A percentile compares a stretch with the other conserved stretches of the same genome.
These are phyloP conservation scores for Ceratotherium simum DNA, from an alignment of 2,113 vertebrate genomes.

Conservation along the genomic window DNA sequence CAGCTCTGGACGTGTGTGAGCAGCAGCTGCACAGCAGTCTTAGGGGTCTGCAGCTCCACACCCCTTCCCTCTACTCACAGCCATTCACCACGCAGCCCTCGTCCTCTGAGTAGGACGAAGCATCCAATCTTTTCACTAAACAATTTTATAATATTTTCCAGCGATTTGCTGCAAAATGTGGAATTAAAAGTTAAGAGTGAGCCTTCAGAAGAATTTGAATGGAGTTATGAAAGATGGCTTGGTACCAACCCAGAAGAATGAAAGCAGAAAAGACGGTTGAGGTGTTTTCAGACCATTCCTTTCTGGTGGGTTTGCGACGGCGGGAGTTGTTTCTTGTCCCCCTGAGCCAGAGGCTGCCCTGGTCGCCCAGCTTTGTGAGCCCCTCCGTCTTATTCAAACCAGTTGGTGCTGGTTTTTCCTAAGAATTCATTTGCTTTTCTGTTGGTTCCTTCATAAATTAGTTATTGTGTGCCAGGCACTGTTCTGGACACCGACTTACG, in stretches of 20 bases:
- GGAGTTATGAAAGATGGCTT: background rate
- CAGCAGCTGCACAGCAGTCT: fast-evolving
- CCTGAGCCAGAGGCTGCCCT: background rate
- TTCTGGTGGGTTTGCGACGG: background rate
- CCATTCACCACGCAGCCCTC: background rate
- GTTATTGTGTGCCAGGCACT: background rate
- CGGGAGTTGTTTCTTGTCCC: background rate
- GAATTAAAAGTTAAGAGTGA: slow-evolving; percentile 44
- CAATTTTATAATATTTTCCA: slow-evolving; percentile 65
- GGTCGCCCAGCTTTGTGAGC: fast-evolving
- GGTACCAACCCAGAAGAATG: background rate
- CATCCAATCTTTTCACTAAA: slow-evolving; percentile 15
- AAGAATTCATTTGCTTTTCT: background rate
- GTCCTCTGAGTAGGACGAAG: background rate
- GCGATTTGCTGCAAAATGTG: slow-evolving; percentile 21
- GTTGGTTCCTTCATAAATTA: background rate
- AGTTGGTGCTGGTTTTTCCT: background rate
- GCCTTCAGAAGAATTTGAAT: slow-evolving; percentile 58
- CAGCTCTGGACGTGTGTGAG: too few species aligned
- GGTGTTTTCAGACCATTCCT: slow-evolving; percentile 19
- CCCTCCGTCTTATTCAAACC: background rate
- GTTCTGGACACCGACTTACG: too few species aligned
- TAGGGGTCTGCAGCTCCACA: fast-evolving
- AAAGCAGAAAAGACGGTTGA: background rate
- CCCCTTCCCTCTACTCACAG: background rate